Conservation (phyloP, 2,113 vertebrate genomes). For the Dasyurus viverrinus region DNA sequence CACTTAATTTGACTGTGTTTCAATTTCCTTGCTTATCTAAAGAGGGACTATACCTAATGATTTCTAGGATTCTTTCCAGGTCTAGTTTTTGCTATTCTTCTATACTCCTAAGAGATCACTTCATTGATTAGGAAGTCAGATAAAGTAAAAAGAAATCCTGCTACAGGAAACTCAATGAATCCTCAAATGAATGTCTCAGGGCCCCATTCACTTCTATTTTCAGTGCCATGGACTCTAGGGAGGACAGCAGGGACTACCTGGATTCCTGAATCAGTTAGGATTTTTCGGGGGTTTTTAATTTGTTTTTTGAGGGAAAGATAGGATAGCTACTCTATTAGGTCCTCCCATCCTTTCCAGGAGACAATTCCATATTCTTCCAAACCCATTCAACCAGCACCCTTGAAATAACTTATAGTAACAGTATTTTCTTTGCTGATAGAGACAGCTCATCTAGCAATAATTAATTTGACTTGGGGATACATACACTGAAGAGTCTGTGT, state of each 20-base stretch:
- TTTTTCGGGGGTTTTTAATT: not conserved
- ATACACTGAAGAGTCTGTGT: not conserved
- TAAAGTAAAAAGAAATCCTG: not conserved
- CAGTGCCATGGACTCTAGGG: not conserved
- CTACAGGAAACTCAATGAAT: not conserved
- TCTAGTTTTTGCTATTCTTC: not conserved
- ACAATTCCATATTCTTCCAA: not conserved
- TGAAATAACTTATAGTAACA: not conserved
- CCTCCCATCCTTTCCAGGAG: not conserved
- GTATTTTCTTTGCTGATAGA: not conserved
- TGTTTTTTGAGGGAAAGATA: too few relatives aligned
- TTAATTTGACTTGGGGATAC: not conserved
- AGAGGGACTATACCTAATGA: not conserved
- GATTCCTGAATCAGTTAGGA: not conserved
- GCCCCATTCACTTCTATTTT: not conserved
- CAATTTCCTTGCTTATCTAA: not conserved
- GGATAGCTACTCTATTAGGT: not conserved
- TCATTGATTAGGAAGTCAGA: not conserved
- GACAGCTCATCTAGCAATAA: not conserved
- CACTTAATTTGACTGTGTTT: not conserved
- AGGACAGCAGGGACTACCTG: not conserved
- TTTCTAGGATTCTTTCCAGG: not conserved
- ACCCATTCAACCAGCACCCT: not conserved
- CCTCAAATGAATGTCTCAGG: not conserved
- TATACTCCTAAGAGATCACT: not conserved